Evolutionary conservation across 2,888 invertebrate genomes (phyloP), one percentile per base, ranked within the genome.

Genomic region (Stegophylla sp.): DNA sequence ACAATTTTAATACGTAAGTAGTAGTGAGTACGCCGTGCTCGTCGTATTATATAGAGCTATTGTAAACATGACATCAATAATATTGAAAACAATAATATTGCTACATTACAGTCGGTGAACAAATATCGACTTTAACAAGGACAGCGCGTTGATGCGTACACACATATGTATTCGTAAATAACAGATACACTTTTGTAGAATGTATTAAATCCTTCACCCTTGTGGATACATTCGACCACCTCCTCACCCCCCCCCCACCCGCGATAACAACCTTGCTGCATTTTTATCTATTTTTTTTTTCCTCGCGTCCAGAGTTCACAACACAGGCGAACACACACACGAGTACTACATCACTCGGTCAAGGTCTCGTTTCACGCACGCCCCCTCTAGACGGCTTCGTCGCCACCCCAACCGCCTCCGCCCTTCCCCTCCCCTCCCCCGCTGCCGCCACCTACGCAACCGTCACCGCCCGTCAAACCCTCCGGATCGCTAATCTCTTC

Each of bases 281-380:
- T 28, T 69, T 67, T 69, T n/a, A 15, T 66, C 23, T 66, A 20
- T 64, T 20, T 41, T 17, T 1, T 17, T 20, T 56, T 12, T 20
- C 20, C 0, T 10, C 53, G 0, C n/a, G n/a, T n/a, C n/a, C n/a
- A 51, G 51, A 51, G 69, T 69, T 51, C 10, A 12, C 69, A 20
- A 34, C 51, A n/a, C n/a, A 12, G 43, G 43, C 66, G 23, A 3
- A 28, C 20, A 43, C 64, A 43, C 45, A n/a, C n/a, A n/a, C n/a
- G n/a, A n/a, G n/a, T n/a, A n/a, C n/a, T 17, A 20, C 34, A 34
- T n/a, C 26, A 73, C 72, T 73, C 72, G 72, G 72, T 73, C 72
- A 73, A 73, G 72, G 72, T 73, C 72, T 43, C n/a, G n/a, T n/a
- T 5, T 15, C 20, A 20, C 17, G 53, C 10, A 53, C 20, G n/a